Base-by-base conservation (phyloP, 2,888 invertebrate species). In the Hypercompe scribonia region DNA sequence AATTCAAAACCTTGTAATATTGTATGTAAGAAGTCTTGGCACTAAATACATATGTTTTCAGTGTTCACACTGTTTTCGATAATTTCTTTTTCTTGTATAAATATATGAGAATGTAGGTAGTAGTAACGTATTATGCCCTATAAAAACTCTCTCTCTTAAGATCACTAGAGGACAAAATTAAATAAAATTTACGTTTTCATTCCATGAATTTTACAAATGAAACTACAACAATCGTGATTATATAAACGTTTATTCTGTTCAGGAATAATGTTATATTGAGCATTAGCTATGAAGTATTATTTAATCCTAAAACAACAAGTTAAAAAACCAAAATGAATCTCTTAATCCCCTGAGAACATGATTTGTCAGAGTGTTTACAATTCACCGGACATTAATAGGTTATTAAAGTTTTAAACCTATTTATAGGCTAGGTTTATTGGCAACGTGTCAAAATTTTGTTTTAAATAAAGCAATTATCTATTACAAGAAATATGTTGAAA, bases 401-500 rank as follows among this genome's bases (percentile, higher is more conserved):
- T 75, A 78, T 83, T 81, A 83, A 70, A 73, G 71, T 71, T 75
- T 73, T 71, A 54, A 75, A 74, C 80, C 76, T 81, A 78, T 76
- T 76, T 78, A 84, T 84, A 81, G 82, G 34, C 65, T 63, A 42
- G 54, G 68, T 77, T 69, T 78, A 77, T 81, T 80, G 80, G 79
- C 82, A 76, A 82, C 87, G 72, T 76, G 80, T 88, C 83, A 89
- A 85, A 86, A 79, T 84, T 84, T 82, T 75, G 81, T 74, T 72
- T 33, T 73, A 82, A 87, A 89, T 83, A 88, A 90, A 90, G 87
- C 86, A 84, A 85, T 85, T 83, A 74, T 78, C 73, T 74, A 71
- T 78, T 77, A 61, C 83, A 76, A 80, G 73, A 82, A 78, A 78
- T 50, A 50, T 50, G 50, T 50, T 50, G 21, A 50, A 50, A 24